Conservation (phyloP, 2,888 invertebrate genomes). For the Sericinus montela region DNA sequence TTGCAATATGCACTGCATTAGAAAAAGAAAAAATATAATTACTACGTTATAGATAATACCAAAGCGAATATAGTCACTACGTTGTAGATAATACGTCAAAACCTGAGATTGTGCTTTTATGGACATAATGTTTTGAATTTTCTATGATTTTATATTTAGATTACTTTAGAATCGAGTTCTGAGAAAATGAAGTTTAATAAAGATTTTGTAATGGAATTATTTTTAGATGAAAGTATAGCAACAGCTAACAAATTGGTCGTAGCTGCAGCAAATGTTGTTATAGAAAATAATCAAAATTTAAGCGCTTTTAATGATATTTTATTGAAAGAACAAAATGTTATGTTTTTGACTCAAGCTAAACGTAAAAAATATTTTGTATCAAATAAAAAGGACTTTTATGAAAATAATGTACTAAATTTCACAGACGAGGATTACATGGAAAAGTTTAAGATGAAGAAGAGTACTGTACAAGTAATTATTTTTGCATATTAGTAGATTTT, state of each 20-base stretch:
- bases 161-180: too few species aligned
- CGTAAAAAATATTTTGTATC: conserved; percentile 18
- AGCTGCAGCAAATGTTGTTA: conserved; percentile 54
- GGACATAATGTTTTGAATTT: too few species aligned
- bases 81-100: too few species aligned
- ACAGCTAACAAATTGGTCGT: conserved; percentile 54
- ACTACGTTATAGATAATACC: too few species aligned
- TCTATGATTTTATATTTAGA: too few species aligned
- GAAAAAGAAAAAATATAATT: too few species aligned
- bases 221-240: conserved; percentile 57
- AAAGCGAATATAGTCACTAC: too few species aligned
- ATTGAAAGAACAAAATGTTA: conserved; percentile 33
- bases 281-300: conserved; percentile 58
- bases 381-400: conserved; percentile 38
- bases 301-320: conserved; percentile 37
- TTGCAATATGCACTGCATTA: too few species aligned
- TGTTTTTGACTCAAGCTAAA: conserved; percentile 19
- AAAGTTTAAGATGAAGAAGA: conserved; percentile 53
- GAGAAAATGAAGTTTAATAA: conserved; percentile 47
- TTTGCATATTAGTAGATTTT: too few species aligned
- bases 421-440: conserved; percentile 50
- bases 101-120: too few species aligned
- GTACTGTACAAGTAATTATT: conserved; percentile 51
- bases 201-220: conserved; percentile 58
- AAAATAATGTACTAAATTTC: conserved; percentile 43